A percentile compares a stretch with the other conserved stretches of the same genome.
Evolutionary conservation across 2,113 vertebrate species (phyloP).

Genomic region (Nerophis lumbriciformis): DNA sequence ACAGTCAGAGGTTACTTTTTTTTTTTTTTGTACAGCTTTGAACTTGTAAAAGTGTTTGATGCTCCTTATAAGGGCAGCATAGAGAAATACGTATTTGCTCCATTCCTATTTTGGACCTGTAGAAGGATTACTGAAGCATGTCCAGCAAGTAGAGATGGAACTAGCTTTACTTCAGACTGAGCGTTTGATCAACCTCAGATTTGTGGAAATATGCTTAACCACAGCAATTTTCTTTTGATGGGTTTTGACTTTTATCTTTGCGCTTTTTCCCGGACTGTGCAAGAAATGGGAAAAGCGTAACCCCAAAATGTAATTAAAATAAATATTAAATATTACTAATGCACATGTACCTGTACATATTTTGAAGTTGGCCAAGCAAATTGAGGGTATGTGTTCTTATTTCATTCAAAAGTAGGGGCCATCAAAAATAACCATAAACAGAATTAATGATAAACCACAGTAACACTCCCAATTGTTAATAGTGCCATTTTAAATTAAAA

Average conservation of each 20-base stretch:
- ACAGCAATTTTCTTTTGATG: background rate
- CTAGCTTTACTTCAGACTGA: background rate
- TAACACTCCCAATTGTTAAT: too few species aligned
- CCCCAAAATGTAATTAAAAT: background rate
- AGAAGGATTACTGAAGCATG: conserved; percentile 14
- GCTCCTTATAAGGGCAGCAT: conserved; percentile 27
- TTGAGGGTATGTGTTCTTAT: too few species aligned
- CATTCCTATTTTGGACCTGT: conserved; percentile 1
- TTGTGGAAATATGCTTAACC: conserved; percentile 1
- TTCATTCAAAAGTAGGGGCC: too few species aligned
- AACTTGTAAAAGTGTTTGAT: conserved; percentile 37
- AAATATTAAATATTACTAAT: background rate
- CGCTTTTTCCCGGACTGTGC: background rate
- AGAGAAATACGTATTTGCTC: background rate
- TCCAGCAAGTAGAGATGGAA: conserved; percentile 1
- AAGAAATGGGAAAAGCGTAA: background rate
- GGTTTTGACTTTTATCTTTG: background rate
- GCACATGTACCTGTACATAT: too few species aligned
- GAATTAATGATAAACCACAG: too few species aligned
- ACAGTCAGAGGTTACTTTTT: conserved; percentile 20
- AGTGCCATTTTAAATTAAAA: too few species aligned
- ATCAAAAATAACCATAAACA: too few species aligned
- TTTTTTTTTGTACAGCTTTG: conserved; percentile 30
- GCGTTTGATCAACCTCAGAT: conserved; percentile 5
- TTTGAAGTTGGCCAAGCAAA: too few species aligned